These are phyloP conservation scores for Chrysolina americana DNA, from an alignment of 2,888 invertebrate species.

Conservation along the genomic window DNA sequence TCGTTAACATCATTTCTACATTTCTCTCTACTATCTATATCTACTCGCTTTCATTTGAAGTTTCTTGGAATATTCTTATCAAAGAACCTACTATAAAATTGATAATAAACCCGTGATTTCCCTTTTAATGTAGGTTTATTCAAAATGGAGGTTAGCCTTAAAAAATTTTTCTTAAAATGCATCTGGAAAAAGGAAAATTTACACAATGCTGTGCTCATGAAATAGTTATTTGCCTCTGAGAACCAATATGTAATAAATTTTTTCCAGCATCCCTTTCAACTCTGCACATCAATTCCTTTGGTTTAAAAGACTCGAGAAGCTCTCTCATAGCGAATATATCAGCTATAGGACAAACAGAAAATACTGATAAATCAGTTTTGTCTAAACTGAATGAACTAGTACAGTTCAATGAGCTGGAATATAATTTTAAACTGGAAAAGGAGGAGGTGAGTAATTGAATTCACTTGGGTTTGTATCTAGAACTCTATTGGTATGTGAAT, in stretches of 20 bases:
- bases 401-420: slow-evolving; percentile 55
- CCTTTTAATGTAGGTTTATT: no score
- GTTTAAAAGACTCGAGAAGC: background rate
- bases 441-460: slow-evolving; percentile 52
- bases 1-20: no score
- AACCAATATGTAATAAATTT: background rate
- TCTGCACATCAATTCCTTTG: background rate
- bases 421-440: slow-evolving; percentile 54
- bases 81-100: no score
- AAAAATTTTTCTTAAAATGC: no score
- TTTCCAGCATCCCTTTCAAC: slow-evolving; percentile 1
- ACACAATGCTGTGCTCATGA: background rate
- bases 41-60: no score
- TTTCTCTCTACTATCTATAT: no score
- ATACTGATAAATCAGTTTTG: slow-evolving; percentile 47
- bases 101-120: no score
- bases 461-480: no score
- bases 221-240: background rate
- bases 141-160: no score
- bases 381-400: slow-evolving; percentile 57
- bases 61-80: no score
- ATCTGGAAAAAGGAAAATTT: background rate
- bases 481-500: no score
- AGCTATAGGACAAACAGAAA: slow-evolving; percentile 25
- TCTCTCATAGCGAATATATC: slow-evolving; percentile 15